phyloP scores from a whole-genome alignment of 1,140 invertebrate species.

The Bradysia coprophila region DNA sequence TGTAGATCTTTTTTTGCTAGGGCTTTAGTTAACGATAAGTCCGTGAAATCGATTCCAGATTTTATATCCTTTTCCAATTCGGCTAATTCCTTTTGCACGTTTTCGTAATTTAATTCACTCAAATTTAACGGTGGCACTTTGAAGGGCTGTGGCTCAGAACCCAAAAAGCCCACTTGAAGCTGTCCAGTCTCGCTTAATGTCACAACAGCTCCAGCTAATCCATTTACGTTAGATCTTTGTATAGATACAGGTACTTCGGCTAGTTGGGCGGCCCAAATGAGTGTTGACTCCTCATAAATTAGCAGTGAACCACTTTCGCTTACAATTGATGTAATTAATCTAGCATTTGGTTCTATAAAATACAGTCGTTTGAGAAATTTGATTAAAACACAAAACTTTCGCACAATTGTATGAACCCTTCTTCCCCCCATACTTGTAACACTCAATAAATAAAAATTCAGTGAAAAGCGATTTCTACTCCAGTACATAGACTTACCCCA shows the following conservation, averaged over 20 bases:
- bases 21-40: conserved; percentile 7
- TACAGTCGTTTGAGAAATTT: not conserved
- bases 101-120: conserved; percentile 15
- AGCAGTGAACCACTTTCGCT: conserved; percentile 39
- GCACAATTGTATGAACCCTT: not conserved
- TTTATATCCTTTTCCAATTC: conserved; percentile 23
- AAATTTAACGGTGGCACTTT: conserved; percentile 17
- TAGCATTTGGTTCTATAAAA: conserved; percentile 29
- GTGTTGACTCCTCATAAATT: conserved; percentile 47
- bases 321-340: conserved; percentile 32
- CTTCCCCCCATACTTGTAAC: no score
- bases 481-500: conserved; percentile 13
- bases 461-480: not conserved
- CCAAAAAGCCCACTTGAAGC: conserved; percentile 16
- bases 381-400: conserved; percentile 3
- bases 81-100: conserved; percentile 18
- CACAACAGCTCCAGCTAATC: conserved; percentile 15
- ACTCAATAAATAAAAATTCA: not conserved
- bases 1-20: conserved; percentile 12
- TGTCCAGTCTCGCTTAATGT: conserved; percentile 13
- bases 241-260: conserved; percentile 15
- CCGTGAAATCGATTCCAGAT: conserved; percentile 18
- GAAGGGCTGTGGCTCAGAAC: conserved; percentile 18
- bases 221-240: conserved; percentile 17
- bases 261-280: conserved; percentile 57